These are phyloP conservation scores for Ophioninae sp. DNA, from an alignment of 2,888 invertebrate species.

Conservation along the genomic window DNA sequence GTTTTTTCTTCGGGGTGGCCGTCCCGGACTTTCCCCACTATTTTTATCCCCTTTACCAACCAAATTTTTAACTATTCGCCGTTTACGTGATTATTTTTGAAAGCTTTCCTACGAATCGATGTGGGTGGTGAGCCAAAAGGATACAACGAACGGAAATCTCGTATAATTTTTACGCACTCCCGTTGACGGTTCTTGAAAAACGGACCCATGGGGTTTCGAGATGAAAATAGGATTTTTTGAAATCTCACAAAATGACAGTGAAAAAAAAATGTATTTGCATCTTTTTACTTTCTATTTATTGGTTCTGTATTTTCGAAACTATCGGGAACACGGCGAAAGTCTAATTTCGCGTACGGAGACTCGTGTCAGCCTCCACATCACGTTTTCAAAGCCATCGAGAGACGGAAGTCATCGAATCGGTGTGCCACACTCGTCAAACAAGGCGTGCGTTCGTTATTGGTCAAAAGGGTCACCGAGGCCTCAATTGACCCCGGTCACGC, in stretches of 20 bases:
- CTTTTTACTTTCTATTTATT: not conserved
- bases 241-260: too few relatives aligned
- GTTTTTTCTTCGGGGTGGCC: conserved; percentile 34
- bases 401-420: conserved; percentile 60
- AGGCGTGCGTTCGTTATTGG: conserved; percentile 46
- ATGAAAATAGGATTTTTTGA: too few relatives aligned
- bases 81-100: not conserved
- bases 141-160: not conserved
- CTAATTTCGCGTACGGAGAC: not conserved
- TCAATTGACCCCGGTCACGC: conserved; percentile 49
- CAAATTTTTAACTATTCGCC: not conserved
- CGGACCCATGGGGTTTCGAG: too few relatives aligned
- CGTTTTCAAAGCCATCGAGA: conserved; percentile 25
- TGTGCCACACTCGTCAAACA: conserved; percentile 52
- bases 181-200: too few relatives aligned
- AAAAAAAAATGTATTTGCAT: not conserved
- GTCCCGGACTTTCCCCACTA: not conserved
- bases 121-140: not conserved
- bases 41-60: not conserved
- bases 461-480: conserved; percentile 54
- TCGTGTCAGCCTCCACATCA: conserved; percentile 4
- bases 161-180: too few relatives aligned
- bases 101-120: not conserved
- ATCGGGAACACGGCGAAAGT: not conserved
- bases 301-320: not conserved